phyloP scores from a whole-genome alignment of 2,797 vertebrate species.

The Falco naumanni region DNA sequence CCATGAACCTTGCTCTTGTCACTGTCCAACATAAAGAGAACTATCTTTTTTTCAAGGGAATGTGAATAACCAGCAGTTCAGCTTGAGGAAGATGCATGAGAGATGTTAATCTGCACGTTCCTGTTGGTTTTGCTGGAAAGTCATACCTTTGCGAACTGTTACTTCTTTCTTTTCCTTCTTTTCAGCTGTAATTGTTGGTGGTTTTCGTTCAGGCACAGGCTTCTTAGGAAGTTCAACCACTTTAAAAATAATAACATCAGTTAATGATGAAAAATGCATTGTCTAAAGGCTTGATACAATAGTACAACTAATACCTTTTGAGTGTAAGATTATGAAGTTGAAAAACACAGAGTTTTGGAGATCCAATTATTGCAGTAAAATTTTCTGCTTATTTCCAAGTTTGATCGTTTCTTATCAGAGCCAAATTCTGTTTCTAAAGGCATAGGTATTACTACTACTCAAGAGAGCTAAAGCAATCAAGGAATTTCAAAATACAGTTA shows the following conservation, averaged over 20 bases:
- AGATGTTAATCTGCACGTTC: not conserved
- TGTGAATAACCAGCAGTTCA: not conserved
- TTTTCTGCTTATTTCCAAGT: not conserved
- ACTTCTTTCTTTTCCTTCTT: conserved; percentile 76
- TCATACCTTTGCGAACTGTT: conserved; percentile 74
- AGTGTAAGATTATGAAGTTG: not conserved
- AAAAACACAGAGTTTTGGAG: not conserved
- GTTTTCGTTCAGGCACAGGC: conserved; percentile 61
- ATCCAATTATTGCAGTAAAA: not conserved
- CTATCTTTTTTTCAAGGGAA: not conserved
- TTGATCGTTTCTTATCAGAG: not conserved
- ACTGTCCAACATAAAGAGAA: not conserved
- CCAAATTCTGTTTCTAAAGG: not conserved
- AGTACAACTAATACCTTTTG: too few species aligned
- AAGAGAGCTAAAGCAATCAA: not conserved
- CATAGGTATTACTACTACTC: not conserved
- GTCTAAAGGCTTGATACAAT: not conserved
- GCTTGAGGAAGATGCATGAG: not conserved
- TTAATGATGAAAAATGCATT: not conserved
- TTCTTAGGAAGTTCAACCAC: conserved; percentile 61
- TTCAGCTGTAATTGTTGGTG: conserved; percentile 67
- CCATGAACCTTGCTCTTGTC: not conserved
- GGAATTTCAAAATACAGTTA: not conserved
- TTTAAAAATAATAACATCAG: not conserved
- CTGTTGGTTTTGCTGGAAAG: not conserved